Conservation (phyloP, 30 jellyfish, hydroid and myxozoan species). For the Cassiopea andromeda region DNA sequence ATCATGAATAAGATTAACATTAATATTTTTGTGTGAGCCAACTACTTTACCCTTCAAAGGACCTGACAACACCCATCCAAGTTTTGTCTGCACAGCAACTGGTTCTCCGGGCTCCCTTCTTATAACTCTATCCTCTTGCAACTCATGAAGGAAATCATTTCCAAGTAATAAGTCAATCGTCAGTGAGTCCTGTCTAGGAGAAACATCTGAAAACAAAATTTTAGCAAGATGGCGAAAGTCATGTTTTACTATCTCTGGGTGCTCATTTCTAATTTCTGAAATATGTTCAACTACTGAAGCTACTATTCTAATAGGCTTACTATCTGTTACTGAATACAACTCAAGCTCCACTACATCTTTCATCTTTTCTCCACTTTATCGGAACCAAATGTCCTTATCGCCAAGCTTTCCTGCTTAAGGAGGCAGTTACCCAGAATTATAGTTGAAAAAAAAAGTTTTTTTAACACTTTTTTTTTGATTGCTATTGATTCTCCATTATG, state of each 20-base stretch:
- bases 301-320: neutral
- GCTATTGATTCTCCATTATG: too few species aligned
- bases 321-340: slow-evolving; percentile 12
- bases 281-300: slow-evolving; percentile 34
- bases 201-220: slow-evolving; percentile 37
- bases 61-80: neutral
- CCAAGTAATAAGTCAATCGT: slow-evolving; percentile 13
- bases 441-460: too few species aligned
- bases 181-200: slow-evolving; percentile 9
- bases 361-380: neutral
- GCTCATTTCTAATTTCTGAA: slow-evolving; percentile 41
- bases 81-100: slow-evolving; percentile 35
- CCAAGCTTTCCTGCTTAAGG: neutral
- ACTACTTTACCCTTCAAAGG: slow-evolving; percentile 17
- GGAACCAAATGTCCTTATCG: neutral
- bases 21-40: slow-evolving; percentile 25
- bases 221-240: neutral
- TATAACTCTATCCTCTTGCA: slow-evolving; percentile 16
- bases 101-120: slow-evolving; percentile 64
- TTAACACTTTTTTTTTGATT: too few species aligned
- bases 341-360: neutral
- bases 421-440: neutral
- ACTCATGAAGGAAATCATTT: slow-evolving; percentile 3
- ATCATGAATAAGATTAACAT: neutral
- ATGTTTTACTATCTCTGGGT: slow-evolving; percentile 6